Evolutionary conservation across 2,113 vertebrate species (phyloP).

Genomic region (Elephas maximus): DNA sequence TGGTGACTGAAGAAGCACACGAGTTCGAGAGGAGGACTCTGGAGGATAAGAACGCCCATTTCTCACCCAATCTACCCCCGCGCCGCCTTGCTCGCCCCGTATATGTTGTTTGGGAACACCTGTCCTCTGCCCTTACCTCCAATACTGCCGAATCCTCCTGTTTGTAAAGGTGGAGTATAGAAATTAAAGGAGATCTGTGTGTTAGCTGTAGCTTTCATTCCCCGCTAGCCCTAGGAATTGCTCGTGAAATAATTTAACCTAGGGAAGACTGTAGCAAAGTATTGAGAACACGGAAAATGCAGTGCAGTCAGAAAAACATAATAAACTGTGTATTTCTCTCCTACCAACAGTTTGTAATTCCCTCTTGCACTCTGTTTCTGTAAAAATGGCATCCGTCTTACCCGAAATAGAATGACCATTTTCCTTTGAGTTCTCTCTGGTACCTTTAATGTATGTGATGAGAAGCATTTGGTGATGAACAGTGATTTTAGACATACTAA

Average conservation of each 20-base stretch:
- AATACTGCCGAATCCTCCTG: accelerated
- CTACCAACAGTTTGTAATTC: neutral
- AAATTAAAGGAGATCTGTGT: neutral
- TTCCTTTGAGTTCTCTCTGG: neutral
- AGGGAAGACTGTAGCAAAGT: neutral
- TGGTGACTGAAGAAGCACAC: neutral
- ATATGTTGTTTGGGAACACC: neutral
- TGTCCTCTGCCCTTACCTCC: neutral
- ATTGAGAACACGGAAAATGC: neutral
- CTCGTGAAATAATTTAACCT: neutral
- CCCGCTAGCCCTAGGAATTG: neutral
- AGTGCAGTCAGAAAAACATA: neutral
- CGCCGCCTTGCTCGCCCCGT: neutral
- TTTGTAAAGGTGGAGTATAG: neutral
- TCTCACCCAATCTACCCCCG: accelerated
- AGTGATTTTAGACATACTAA: neutral
- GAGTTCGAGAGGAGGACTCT: neutral
- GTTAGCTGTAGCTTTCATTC: neutral
- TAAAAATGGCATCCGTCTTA: neutral
- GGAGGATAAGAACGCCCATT: neutral
- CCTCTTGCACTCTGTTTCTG: neutral
- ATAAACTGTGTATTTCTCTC: neutral
- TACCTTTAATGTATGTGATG: neutral
- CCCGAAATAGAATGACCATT: neutral
- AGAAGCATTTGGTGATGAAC: neutral